Evolutionary conservation across 2,888 invertebrate genomes (phyloP).

Genomic region (Sarcophaga caerulescens): DNA sequence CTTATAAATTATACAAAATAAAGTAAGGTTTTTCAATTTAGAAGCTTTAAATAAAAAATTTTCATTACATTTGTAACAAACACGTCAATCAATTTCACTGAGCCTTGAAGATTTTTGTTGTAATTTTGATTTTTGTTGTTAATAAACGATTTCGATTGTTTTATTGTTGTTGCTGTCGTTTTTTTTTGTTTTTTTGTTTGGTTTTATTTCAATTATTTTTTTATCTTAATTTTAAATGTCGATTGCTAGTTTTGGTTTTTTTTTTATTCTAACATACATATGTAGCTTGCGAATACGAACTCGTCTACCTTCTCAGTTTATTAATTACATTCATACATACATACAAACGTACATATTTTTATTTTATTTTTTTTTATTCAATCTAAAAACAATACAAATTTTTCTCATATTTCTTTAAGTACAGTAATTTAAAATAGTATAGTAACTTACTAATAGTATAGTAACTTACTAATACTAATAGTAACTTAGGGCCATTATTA

Average conservation of each 20-base stretch:
- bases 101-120: no score
- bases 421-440: no score
- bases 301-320: constrained; percentile 23
- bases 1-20: no score
- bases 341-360: not conserved
- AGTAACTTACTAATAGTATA: no score
- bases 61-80: not conserved
- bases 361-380: not conserved
- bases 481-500: no score
- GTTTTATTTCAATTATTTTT: no score
- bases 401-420: not conserved
- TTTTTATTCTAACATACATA: constrained; percentile 2
- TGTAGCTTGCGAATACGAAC: not conserved
- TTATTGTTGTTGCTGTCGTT: no score
- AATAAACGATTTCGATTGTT: no score
- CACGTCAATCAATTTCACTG: no score
- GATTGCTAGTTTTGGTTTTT: not conserved
- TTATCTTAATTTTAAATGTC: constrained; percentile 6
- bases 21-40: not conserved
- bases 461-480: no score
- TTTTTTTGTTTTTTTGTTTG: no score
- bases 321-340: constrained; percentile 20
- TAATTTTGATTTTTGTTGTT: no score
- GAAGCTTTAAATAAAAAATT: not conserved
- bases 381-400: not conserved